A percentile compares a stretch with the other conserved stretches of the same genome.
phyloP scores from a whole-genome alignment of 2,888 invertebrate genomes.

The Kryphioiulus occultus region DNA sequence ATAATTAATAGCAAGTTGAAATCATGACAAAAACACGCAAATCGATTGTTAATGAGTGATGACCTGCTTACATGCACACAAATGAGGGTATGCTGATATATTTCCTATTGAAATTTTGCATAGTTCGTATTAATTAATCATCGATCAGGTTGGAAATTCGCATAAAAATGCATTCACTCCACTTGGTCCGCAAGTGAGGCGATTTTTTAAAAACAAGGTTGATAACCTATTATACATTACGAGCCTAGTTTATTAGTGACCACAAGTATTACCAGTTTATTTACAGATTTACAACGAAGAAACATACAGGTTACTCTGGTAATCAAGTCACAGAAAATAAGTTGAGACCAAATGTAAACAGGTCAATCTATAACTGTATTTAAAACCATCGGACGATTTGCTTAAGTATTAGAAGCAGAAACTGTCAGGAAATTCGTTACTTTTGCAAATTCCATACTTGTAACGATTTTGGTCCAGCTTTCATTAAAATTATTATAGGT shows the following conservation, averaged over 20 bases:
- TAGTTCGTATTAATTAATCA: not conserved
- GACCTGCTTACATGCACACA: not conserved
- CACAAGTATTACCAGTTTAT: slow-evolving; percentile 4
- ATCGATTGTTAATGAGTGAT: not conserved
- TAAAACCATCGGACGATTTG: not conserved
- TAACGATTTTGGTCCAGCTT: not conserved
- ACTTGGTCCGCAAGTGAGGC: not conserved
- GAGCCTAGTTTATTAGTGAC: slow-evolving; percentile 21
- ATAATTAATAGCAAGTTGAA: not conserved
- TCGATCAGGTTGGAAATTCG: not conserved
- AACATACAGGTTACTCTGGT: not conserved
- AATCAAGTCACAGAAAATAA: not conserved
- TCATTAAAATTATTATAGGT: slow-evolving; percentile 8
- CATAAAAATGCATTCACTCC: not conserved
- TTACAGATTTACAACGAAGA: not conserved
- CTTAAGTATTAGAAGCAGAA: not conserved
- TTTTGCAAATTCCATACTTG: not conserved
- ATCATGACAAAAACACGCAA: not conserved
- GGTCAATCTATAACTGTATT: not conserved
- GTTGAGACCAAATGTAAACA: not conserved
- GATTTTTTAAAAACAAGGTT: not conserved
- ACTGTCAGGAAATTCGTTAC: slow-evolving; percentile 3
- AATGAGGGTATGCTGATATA: not conserved
- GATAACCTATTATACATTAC: slow-evolving; percentile 40
- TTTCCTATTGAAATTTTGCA: not conserved